Base-by-base conservation (phyloP, 2,888 invertebrate genomes). In the Cotesia congregata region DNA sequence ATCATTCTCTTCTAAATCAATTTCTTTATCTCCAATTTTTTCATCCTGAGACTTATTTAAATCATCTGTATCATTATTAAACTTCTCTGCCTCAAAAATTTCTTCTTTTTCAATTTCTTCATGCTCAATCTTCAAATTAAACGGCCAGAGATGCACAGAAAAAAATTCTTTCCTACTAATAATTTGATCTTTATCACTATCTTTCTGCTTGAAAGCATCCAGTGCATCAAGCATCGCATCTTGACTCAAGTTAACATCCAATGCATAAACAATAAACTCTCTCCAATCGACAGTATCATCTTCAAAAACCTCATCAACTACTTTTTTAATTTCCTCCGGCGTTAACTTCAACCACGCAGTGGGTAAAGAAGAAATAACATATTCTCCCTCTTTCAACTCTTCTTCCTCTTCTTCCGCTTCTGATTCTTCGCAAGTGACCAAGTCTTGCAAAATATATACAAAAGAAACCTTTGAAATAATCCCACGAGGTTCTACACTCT, bases 221-320 rank as follows among this genome's bases (percentile, higher is more conserved):
- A 93, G 91, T 7, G 91, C 80, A 15, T 89, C 84, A 64, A 94
- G 84, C 75, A 94, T 85, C 80, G 94, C 91, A 1, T 90, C 90
- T 50, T 91, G 86, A 0, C 88, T 91, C 0, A 90, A 92, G 65
- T 90, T 88, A 7, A 93, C 84, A 81, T 92, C 90, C 50, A 93
- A 85, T 83, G 92, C 92, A 83, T 91, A 92, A 80, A 94, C 90
- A 9, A 94, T 88, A 83, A 94, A 94, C 85, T 94, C 93, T 83
- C 92, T 91, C 94, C 94, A 94, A 82, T 93, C 92, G 7, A 93
- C 83, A 79, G 91, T 92, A 7, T 91, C 91, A 0, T 90, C 90
- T 67, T 92, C 93, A 84, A 92, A 94, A 15, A 93, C 78, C 59
- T 86, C 81, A 72, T 85, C 85, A 0, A 92, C 89, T 60, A 92